Base-by-base conservation (phyloP, 2,797 vertebrate genomes). In the Sebastes vulpes region DNA sequence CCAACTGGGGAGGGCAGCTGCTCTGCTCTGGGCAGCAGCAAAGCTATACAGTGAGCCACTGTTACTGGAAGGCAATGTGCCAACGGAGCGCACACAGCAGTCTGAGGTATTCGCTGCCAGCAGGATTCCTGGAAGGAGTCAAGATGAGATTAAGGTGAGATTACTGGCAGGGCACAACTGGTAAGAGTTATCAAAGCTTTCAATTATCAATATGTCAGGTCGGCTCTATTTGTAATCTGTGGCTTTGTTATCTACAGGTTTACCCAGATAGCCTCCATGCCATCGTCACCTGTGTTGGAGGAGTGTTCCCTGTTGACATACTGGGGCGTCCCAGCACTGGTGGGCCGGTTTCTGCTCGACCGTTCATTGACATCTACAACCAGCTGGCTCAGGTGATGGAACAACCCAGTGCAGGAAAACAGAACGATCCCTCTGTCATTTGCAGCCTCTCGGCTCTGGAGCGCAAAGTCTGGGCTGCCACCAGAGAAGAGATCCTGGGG, bases 181-280 rank as follows among this genome's bases (percentile, higher is more conserved):
- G 3, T 4, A 7, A 42, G 8, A 32, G 18, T 23, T 4, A 46
- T 23, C 21, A 56, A 6, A 21, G 14, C 56, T 69, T 26, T 63
- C 1, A 21, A 11, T 56, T 31, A 7, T 16, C 10, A 9, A 9
- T 9, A 29, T 8, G 11, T 7, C 6, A n/a, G 16, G 3, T 57
- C 16, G 5, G 31, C 10, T 57, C 9, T 16, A 57, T 56, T 61
- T 65, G 26, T 76, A 42, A 78, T 9, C 12, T 46, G 1, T 46
- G 9, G 0, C 5, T 50, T 38, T 81, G 26, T 69, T 7, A 58
- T 81, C 73, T 86, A 2, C 64, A 97, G 96, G 86, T 96, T n/a
- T 97, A 96, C 75, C 95, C 94, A 25, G 90, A 95, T 14, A 96
- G 96, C 87, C 93, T 96, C 23, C 96, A 97, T 48, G 96, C 95